These are phyloP conservation scores for Ischnus inquisitorius DNA, from an alignment of 2,888 invertebrate species.

Conservation along the genomic window DNA sequence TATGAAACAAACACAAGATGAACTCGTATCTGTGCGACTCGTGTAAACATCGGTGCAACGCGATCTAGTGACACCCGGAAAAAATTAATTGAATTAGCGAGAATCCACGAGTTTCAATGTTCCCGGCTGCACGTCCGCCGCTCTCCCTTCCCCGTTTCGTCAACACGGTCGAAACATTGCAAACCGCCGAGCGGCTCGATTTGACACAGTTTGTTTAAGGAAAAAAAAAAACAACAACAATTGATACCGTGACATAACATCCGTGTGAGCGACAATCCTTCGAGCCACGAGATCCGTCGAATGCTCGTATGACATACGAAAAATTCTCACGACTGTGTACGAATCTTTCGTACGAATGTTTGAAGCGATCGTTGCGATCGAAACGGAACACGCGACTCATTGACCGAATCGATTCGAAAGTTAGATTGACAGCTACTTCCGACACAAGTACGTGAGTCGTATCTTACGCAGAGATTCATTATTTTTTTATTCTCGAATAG, in stretches of 20 bases:
- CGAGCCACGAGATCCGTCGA: slow-evolving; percentile 7
- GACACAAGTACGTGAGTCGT: not conserved
- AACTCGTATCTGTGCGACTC: not conserved
- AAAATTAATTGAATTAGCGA: slow-evolving; percentile 11
- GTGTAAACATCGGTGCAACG: not conserved
- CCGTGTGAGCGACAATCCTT: not conserved
- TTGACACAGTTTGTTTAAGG: not conserved
- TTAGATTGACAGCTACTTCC: slow-evolving; percentile 4
- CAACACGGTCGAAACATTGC: slow-evolving; percentile 14
- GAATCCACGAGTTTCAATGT: not conserved
- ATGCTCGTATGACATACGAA: not conserved
- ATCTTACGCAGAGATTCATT: not conserved
- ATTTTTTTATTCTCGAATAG: not conserved
- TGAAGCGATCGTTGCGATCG: not conserved
- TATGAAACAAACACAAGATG: not conserved
- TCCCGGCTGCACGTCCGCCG: slow-evolving; percentile 22
- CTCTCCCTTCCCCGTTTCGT: slow-evolving; percentile 15
- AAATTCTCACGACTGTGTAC: too few species aligned
- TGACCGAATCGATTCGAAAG: not conserved
- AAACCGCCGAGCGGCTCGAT: not conserved
- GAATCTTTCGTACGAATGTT: not conserved
- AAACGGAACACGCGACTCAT: not conserved
- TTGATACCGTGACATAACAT: not conserved
- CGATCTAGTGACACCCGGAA: not conserved
- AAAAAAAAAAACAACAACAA: not conserved